phyloP scores from a whole-genome alignment of 2,888 invertebrate genomes.

The Lepidocyrtoides sp. region DNA sequence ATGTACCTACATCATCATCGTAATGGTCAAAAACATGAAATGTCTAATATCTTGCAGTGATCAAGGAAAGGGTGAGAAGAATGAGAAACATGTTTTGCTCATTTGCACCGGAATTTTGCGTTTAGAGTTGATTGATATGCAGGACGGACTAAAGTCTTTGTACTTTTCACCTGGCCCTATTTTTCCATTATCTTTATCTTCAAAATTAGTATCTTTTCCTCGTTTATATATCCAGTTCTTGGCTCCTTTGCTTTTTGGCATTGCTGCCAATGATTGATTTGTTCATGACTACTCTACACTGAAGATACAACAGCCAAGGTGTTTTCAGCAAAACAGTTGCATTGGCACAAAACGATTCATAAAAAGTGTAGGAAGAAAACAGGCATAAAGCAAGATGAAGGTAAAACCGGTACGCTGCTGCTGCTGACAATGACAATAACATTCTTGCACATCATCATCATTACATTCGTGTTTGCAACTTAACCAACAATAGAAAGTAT shows the following conservation, averaged over 20 bases:
- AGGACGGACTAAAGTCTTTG: slow-evolving; percentile 38
- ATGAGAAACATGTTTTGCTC: slow-evolving; percentile 57
- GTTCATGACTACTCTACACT: slow-evolving; percentile 33
- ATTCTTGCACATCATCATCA: too few relatives aligned
- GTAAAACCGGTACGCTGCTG: slow-evolving; percentile 14
- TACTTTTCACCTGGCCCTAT: slow-evolving; percentile 41
- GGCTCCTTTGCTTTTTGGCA: background rate
- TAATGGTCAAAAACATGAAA: background rate
- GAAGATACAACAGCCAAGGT: background rate
- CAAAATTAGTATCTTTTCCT: background rate
- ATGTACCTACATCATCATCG: background rate
- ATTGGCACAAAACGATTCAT: background rate
- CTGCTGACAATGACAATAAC: background rate
- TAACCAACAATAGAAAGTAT: too few relatives aligned
- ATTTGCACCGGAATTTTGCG: slow-evolving; percentile 4
- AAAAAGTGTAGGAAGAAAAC: background rate
- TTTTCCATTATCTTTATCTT: background rate
- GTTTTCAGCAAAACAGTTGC: background rate
- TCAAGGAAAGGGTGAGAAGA: background rate
- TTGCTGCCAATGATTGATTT: slow-evolving; percentile 57
- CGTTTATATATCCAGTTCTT: slow-evolving; percentile 49
- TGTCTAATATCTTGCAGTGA: slow-evolving; percentile 1
- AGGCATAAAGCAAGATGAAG: background rate
- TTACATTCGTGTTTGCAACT: too few relatives aligned
- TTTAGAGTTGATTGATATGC: slow-evolving; percentile 45